phyloP scores from a whole-genome alignment of 2,113 vertebrate genomes.

The Heptranchias perlo region DNA sequence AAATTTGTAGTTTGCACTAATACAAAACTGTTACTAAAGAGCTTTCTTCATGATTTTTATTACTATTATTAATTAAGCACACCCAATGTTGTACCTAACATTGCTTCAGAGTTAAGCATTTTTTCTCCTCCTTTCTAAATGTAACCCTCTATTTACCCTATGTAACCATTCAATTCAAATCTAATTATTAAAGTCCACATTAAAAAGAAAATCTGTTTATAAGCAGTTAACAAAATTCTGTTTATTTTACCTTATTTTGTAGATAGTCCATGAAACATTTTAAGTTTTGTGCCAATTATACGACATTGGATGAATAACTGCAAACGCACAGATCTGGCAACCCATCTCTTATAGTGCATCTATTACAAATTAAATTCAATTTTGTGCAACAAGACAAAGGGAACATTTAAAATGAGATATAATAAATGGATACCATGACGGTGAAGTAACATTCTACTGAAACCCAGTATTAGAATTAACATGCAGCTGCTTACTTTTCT shows the following conservation, averaged over 20 bases:
- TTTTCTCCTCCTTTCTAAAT: background rate
- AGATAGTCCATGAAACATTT: background rate
- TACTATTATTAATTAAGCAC: background rate
- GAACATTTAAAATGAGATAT: background rate
- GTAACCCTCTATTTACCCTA: background rate
- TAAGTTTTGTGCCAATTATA: background rate
- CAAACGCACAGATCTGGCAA: background rate
- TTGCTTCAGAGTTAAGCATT: background rate
- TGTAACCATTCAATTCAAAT: background rate
- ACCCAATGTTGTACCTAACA: background rate
- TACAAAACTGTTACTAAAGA: background rate
- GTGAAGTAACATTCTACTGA: background rate
- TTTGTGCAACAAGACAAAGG: background rate
- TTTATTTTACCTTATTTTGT: background rate
- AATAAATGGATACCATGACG: background rate
- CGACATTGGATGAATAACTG: background rate
- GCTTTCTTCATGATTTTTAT: background rate
- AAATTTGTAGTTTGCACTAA: constrained; percentile 1
- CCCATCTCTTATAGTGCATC: background rate
- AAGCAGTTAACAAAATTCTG: background rate
- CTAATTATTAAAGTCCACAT: background rate
- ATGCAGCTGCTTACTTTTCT: background rate
- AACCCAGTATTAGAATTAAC: background rate
- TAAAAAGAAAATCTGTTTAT: background rate
- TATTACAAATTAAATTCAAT: background rate